These are phyloP conservation scores for Marronus borbonicus DNA, from an alignment of 2,888 invertebrate genomes.

Conservation along the genomic window DNA sequence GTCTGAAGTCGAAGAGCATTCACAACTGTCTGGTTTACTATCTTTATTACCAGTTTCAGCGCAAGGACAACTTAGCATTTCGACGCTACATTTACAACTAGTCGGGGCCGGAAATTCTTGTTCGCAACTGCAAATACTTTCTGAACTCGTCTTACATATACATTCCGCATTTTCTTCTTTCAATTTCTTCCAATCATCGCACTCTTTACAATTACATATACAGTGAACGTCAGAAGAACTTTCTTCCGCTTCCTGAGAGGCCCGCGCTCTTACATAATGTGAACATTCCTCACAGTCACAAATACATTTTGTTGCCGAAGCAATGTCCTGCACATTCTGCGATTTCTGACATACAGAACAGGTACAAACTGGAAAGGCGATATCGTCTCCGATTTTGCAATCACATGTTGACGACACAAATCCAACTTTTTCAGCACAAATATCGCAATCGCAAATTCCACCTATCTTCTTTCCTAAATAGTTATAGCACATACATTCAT, in stretches of 20 bases:
- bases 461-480: background rate
- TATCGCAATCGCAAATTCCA: constrained; percentile 23
- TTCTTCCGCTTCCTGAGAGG: background rate
- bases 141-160: background rate
- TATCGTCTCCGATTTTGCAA: constrained; percentile 3
- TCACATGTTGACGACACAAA: background rate
- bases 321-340: background rate
- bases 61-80: background rate
- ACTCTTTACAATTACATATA: constrained; percentile 34
- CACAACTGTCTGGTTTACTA: background rate
- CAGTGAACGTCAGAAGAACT: background rate
- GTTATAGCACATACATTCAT: constrained; percentile 2
- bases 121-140: background rate
- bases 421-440: constrained; percentile 25
- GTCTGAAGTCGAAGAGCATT: background rate
- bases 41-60: background rate
- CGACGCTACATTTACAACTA: constrained; percentile 8
- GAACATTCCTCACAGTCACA: constrained; percentile 28
- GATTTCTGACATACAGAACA: constrained; percentile 23
- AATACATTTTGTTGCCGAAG: background rate
- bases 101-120: background rate
- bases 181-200: background rate
- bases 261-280: background rate
- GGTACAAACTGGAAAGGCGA: background rate
- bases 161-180: constrained; percentile 1